Evolutionary conservation across 2,888 invertebrate genomes (phyloP).

Genomic region (Lochmaea capreae): DNA sequence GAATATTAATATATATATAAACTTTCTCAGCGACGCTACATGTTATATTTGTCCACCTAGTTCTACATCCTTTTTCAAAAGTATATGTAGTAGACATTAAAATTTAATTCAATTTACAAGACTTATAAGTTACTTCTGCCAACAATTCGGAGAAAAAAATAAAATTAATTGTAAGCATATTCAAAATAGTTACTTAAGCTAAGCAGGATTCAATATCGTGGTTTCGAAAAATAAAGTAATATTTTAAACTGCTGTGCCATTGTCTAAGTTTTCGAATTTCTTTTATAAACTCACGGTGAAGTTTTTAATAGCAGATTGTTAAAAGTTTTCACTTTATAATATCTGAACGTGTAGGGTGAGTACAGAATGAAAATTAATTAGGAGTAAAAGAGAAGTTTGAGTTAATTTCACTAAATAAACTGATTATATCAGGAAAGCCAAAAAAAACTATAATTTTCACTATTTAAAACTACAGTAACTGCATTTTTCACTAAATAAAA

Average conservation of each 20-base stretch:
- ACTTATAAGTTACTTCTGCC: not conserved
- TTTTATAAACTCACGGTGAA: not conserved
- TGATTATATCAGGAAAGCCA: too few species aligned
- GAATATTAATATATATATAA: not conserved
- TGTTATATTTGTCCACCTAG: too few species aligned
- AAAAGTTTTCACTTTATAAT: not conserved
- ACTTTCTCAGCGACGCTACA: not conserved
- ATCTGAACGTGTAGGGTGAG: not conserved
- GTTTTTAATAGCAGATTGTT: not conserved
- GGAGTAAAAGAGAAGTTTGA: too few species aligned
- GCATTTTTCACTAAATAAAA: too few species aligned
- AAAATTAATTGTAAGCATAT: not conserved
- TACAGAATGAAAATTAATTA: too few species aligned
- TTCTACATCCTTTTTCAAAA: too few species aligned
- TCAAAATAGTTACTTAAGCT: not conserved
- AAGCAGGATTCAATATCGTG: not conserved
- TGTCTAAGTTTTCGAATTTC: not conserved
- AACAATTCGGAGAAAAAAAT: not conserved
- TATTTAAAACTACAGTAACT: too few species aligned
- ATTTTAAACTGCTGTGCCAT: not conserved
- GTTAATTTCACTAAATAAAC: too few species aligned
- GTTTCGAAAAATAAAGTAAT: slow-evolving; percentile 2
- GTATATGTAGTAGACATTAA: too few species aligned
- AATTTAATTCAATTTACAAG: too few species aligned
- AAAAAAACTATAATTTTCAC: too few species aligned